Conservation (phyloP, 2,113 vertebrate species). For the Sebastes schlegelii region DNA sequence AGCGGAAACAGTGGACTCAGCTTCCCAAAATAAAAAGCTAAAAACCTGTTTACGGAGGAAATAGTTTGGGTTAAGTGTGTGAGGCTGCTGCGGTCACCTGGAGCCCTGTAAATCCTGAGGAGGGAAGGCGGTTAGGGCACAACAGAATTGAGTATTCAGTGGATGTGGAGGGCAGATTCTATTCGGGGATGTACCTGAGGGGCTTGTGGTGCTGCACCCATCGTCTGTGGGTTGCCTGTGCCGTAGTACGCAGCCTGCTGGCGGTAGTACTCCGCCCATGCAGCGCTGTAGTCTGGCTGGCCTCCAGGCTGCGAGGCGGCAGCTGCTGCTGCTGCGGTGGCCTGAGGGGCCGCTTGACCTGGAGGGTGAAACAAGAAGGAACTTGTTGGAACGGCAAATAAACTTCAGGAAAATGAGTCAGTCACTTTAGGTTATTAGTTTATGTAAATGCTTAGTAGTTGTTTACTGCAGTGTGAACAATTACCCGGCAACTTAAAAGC, state of each 20-base stretch:
- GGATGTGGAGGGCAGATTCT: constrained; percentile 55
- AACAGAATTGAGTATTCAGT: constrained; percentile 31
- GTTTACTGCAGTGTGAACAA: too few species aligned
- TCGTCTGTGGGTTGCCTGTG: constrained; percentile 93
- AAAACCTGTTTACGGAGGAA: constrained; percentile 92
- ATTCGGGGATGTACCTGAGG: constrained; percentile 89
- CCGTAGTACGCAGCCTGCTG: constrained; percentile 98
- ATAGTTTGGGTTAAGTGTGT: constrained; percentile 87
- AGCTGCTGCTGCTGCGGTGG: constrained; percentile 81
- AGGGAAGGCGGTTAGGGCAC: constrained; percentile 78
- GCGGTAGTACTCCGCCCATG: constrained; percentile 98
- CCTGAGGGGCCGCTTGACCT: constrained; percentile 87
- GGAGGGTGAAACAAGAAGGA: background rate
- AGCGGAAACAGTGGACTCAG: constrained; percentile 88
- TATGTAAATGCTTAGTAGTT: background rate
- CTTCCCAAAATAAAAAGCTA: constrained; percentile 88
- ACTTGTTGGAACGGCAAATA: background rate
- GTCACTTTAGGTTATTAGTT: background rate
- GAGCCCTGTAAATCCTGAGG: constrained; percentile 91
- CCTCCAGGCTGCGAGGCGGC: constrained; percentile 91
- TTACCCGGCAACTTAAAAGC: too few species aligned
- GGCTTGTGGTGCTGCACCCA: constrained; percentile 93
- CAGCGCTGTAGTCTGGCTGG: constrained; percentile 96
- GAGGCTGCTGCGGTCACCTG: constrained; percentile 85
- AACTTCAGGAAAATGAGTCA: background rate